A percentile compares a stretch with the other conserved stretches of the same genome.
These are phyloP conservation scores for Rhea pennata DNA, from an alignment of 2,113 vertebrate genomes.

Conservation along the genomic window DNA sequence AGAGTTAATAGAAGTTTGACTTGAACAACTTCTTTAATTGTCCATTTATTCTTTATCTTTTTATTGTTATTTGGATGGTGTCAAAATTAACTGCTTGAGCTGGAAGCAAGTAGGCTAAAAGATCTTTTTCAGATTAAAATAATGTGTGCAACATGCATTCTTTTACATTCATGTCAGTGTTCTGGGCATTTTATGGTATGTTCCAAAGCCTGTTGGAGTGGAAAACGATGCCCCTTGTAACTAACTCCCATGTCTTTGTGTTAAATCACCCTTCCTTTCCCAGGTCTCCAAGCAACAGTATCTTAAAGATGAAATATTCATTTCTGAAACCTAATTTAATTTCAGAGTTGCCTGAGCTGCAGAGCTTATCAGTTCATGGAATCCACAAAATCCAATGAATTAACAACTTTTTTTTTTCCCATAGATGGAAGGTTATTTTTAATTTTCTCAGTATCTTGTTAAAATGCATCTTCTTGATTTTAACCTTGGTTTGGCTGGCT, in stretches of 20 bases:
- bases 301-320: slow-evolving; percentile 84
- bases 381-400: slow-evolving; percentile 73
- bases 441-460: slow-evolving; percentile 45
- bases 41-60: neutral
- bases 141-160: neutral
- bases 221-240: slow-evolving; percentile 56
- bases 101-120: neutral
- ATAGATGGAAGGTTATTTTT: slow-evolving; percentile 45
- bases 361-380: slow-evolving; percentile 74
- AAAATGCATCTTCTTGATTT: slow-evolving; percentile 61
- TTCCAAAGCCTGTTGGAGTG: slow-evolving; percentile 49
- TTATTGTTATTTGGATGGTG: neutral
- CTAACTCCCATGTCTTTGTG: slow-evolving; percentile 60
- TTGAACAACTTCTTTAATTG: neutral
- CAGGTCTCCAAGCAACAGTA: slow-evolving; percentile 81
- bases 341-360: slow-evolving; percentile 75
- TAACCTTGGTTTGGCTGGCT: slow-evolving; percentile 70
- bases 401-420: slow-evolving; percentile 68
- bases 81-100: neutral
- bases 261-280: slow-evolving; percentile 70
- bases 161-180: slow-evolving; percentile 6
- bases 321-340: slow-evolving; percentile 81
- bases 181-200: slow-evolving; percentile 37
- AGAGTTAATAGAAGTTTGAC: neutral
- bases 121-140: neutral